These are phyloP conservation scores for Mimas tiliae DNA, from an alignment of 2,888 invertebrate genomes.

Conservation along the genomic window DNA sequence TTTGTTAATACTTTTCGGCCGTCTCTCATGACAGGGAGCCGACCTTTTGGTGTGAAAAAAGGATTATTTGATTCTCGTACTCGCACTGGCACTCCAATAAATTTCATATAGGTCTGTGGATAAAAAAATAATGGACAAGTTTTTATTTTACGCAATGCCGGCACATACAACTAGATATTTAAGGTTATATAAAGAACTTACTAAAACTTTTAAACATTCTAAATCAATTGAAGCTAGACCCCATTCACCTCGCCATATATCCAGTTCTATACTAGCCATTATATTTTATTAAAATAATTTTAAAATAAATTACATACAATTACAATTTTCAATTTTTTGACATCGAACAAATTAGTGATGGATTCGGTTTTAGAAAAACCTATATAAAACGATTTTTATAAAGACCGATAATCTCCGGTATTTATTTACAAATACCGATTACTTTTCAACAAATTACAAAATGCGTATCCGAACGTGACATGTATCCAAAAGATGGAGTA, in stretches of 20 bases:
- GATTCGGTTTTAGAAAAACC: too few relatives aligned
- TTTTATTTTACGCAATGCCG: conserved; percentile 43
- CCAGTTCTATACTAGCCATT: conserved; percentile 84
- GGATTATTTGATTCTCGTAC: conserved; percentile 89
- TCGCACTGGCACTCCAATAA: conserved; percentile 90
- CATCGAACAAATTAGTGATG: conserved; percentile 33
- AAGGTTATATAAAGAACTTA: conserved; percentile 74
- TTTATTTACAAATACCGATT: too few relatives aligned
- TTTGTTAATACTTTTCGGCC: conserved; percentile 85
- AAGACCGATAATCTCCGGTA: neutral
- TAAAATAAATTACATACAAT: neutral
- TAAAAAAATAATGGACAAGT: neutral
- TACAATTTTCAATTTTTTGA: conserved; percentile 30
- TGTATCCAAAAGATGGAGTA: too few relatives aligned
- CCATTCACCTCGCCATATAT: conserved; percentile 95
- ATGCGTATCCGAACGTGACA: too few relatives aligned
- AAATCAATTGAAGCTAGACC: conserved; percentile 94
- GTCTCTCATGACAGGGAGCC: conserved; percentile 88
- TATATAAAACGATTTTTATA: too few relatives aligned
- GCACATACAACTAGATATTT: conserved; percentile 39
- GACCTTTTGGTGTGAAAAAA: conserved; percentile 89
- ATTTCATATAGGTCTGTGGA: conserved; percentile 87
- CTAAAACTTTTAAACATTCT: conserved; percentile 92
- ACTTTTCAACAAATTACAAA: too few relatives aligned
- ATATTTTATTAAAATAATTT: conserved; percentile 31